These are phyloP conservation scores for Leptosomus discolor DNA, from an alignment of 2,113 vertebrate species.

Conservation along the genomic window DNA sequence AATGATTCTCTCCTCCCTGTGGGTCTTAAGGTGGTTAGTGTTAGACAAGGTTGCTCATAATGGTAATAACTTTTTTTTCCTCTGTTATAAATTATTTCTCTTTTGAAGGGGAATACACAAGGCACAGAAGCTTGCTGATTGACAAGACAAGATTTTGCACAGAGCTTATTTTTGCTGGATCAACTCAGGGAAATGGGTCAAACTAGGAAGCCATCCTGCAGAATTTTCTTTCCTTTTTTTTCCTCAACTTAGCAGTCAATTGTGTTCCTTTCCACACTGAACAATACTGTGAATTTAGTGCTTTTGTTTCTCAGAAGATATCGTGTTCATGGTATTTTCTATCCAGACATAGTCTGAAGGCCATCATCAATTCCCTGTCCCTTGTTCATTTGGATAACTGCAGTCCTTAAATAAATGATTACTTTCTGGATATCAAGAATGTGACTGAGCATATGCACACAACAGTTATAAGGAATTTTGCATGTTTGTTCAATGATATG, in stretches of 20 bases:
- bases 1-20: background rate
- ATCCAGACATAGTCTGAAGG: background rate
- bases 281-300: background rate
- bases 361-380: background rate
- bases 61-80: background rate
- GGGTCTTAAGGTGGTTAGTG: background rate
- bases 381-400: background rate
- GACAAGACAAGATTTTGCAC: background rate
- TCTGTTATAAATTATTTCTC: background rate
- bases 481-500: background rate
- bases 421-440: background rate
- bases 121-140: background rate
- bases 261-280: background rate
- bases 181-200: background rate
- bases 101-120: background rate
- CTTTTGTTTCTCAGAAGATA: background rate
- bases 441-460: fast-evolving
- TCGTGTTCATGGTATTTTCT: background rate
- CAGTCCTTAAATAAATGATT: background rate
- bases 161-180: background rate
- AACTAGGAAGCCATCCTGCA: background rate
- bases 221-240: background rate
- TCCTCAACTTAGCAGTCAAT: background rate
- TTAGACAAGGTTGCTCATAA: background rate
- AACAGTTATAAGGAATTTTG: background rate